These are phyloP conservation scores for Clarias laeviceps DNA, from an alignment of 2,797 vertebrate genomes.

Conservation along the genomic window DNA sequence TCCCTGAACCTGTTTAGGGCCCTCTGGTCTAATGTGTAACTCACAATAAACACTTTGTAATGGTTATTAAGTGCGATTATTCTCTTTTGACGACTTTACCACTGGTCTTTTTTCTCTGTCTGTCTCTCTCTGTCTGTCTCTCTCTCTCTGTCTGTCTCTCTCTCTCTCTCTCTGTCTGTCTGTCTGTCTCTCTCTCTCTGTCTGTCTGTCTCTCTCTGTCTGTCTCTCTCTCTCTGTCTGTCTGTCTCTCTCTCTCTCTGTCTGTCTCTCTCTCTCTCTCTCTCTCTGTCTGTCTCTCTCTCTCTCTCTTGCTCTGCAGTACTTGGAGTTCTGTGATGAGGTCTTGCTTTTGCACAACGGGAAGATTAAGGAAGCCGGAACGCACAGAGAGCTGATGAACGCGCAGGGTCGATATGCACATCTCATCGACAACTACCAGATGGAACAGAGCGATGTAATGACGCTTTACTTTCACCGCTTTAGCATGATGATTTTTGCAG, in stretches of 20 bases:
- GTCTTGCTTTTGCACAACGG: conserved; percentile 81
- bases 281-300: conserved; percentile 10
- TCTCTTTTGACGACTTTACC: neutral
- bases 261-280: neutral
- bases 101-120: neutral
- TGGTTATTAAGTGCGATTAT: neutral
- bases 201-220: neutral
- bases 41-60: conserved; percentile 1
- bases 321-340: conserved; percentile 84
- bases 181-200: neutral
- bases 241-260: neutral
- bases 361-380: conserved; percentile 76
- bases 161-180: neutral
- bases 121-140: neutral
- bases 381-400: conserved; percentile 74
- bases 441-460: conserved; percentile 71
- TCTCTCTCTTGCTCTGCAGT: conserved; percentile 63
- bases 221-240: neutral
- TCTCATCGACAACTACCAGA: conserved; percentile 74
- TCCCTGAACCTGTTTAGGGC: neutral
- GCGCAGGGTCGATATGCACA: conserved; percentile 73
- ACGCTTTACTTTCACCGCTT: neutral
- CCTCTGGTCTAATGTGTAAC: conserved; percentile 37
- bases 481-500: neutral
- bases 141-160: no score